phyloP scores from a whole-genome alignment of 2,113 vertebrate genomes.

The Lota lota region DNA sequence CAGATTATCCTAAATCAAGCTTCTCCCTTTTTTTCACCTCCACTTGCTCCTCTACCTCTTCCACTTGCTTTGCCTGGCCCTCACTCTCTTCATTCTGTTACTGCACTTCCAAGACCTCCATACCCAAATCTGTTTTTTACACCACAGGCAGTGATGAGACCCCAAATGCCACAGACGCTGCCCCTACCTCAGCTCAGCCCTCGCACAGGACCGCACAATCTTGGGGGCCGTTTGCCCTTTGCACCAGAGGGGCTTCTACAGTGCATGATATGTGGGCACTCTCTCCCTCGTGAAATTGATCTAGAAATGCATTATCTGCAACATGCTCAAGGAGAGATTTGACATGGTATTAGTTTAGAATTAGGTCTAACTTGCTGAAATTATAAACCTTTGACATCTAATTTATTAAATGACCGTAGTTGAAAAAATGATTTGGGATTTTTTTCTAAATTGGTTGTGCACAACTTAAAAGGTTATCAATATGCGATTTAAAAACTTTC shows the following conservation, averaged over 20 bases:
- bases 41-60: conserved; percentile 64
- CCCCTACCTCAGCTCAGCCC: conserved; percentile 61
- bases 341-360: conserved; percentile 35
- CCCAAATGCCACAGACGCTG: conserved; percentile 62
- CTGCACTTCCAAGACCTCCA: conserved; percentile 57
- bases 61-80: conserved; percentile 61
- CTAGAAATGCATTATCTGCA: conserved; percentile 79
- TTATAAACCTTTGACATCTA: background rate
- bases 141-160: conserved; percentile 63
- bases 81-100: conserved; percentile 67
- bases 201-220: conserved; percentile 61
- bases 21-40: conserved; percentile 65
- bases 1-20: conserved; percentile 70
- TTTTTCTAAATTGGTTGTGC: background rate
- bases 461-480: conserved; percentile 18
- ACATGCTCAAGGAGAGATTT: conserved; percentile 76
- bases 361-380: conserved; percentile 12
- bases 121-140: conserved; percentile 71
- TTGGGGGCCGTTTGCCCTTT: conserved; percentile 66
- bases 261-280: conserved; percentile 77
- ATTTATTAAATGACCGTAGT: too few species aligned
- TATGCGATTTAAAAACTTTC: conserved; percentile 9
- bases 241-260: conserved; percentile 67
- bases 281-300: conserved; percentile 72
- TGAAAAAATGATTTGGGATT: background rate